A percentile compares a stretch with the other conserved stretches of the same genome.
Conservation (phyloP, 2,113 vertebrate genomes). For the Grus americana region DNA sequence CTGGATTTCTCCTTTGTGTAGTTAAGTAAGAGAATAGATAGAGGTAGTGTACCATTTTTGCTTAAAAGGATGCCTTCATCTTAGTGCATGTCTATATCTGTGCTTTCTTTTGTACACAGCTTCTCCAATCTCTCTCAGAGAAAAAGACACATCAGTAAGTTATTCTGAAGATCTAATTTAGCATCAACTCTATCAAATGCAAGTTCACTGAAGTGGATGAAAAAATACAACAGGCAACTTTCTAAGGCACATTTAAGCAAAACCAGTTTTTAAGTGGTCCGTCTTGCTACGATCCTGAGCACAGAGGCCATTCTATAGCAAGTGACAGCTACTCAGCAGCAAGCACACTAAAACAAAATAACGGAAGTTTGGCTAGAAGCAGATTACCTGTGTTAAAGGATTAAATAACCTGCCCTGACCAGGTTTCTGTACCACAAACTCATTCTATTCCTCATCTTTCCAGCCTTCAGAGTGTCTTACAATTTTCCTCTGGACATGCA, state of each 20-base stretch:
- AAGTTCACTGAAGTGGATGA: background rate
- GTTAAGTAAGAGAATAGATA: background rate
- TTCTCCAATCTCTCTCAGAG: background rate
- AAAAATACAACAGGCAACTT: background rate
- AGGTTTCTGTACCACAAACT: conserved; percentile 19
- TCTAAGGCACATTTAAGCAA: conserved; percentile 4
- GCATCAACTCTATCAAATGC: conserved; percentile 5
- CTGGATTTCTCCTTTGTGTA: background rate
- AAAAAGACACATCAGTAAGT: conserved; percentile 11
- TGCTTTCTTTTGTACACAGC: conserved; percentile 32
- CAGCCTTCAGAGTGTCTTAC: background rate
- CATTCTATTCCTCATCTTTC: conserved; percentile 1
- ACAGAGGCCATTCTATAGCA: background rate
- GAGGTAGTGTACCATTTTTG: background rate
- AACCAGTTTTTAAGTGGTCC: background rate
- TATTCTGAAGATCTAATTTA: conserved; percentile 30
- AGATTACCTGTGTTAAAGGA: background rate
- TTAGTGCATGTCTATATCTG: background rate
- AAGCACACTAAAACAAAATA: background rate
- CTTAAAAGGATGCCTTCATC: conserved; percentile 37
- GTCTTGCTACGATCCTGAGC: background rate
- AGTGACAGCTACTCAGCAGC: background rate
- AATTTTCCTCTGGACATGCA: background rate
- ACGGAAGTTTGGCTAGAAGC: conserved; percentile 12
- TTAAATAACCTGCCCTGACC: background rate